Base-by-base conservation (phyloP, 2,888 invertebrate species). In the Pherbina coryleti region DNA sequence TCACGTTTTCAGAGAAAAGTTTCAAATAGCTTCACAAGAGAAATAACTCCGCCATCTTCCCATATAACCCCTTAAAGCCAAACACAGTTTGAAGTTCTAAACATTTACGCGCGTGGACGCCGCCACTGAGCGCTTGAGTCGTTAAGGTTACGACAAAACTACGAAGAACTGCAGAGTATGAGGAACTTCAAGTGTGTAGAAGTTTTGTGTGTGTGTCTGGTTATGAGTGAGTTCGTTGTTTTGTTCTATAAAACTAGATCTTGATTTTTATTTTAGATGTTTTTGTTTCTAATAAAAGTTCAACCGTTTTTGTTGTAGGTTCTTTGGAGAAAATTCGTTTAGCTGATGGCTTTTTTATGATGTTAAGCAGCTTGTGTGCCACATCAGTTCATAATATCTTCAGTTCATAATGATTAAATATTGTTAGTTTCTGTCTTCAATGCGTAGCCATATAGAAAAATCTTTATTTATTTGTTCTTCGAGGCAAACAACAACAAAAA, bases 281-380 rank as follows among this genome's bases (percentile, higher is more conserved):
- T 60, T 14, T 9, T 60, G 14, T 22, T 22, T 28, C 28, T 11
- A 28, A 60, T 25, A 11, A 60, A 60, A 60, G 57, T 60, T 60
- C 25, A 3, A 25, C n/a, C n/a, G 11, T 66, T 37, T 67, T 67
- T 67, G 17, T 31, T 67, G 19, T 67, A 37, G 37, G 44, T 67
- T 44, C 22, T 11, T 2, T 9, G 2, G 44, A 5, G 22, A 37
- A 67, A 67, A 67, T 67, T 67, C 67, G 67, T 44, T 67, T 67
- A 67, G 66, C 34, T 34, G 37, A 67, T 67, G 37, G 67, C 19
- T 67, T 67, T 44, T 67, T 19, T 2, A 67, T 67, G 44, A 37
- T 44, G n/a, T 37, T 37, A 44, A 44, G 11, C n/a, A 3, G n/a
- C 19, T 22, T 37, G 22, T n/a, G 67, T 34, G 44, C 44, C 67